phyloP scores from a whole-genome alignment of 2,888 invertebrate genomes.

The Drosophila imparisetae region DNA sequence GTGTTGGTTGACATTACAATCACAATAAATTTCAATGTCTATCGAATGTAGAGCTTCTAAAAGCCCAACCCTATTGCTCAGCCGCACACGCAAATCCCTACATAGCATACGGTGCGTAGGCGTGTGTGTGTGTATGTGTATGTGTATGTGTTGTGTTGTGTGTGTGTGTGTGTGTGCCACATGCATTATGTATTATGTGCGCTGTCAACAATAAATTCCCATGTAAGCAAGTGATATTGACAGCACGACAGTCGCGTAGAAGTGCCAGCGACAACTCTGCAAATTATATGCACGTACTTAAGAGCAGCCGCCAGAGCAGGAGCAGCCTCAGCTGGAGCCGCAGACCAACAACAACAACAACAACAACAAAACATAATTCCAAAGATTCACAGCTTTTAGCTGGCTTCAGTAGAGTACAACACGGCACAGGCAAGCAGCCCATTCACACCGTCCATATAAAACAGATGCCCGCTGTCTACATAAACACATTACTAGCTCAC shows the following conservation, averaged over 20 bases:
- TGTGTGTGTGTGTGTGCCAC: conserved; percentile 26
- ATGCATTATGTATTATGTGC: conserved; percentile 77
- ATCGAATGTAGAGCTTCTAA: conserved; percentile 61
- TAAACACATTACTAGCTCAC: conserved; percentile 39
- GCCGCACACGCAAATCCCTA: conserved; percentile 10
- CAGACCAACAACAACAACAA: background rate
- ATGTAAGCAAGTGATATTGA: conserved; percentile 80
- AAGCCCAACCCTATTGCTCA: conserved; percentile 25
- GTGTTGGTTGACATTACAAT: conserved; percentile 64
- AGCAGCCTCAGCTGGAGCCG: background rate
- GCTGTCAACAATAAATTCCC: conserved; percentile 77
- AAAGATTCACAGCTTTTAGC: conserved; percentile 20
- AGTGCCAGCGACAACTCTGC: conserved; percentile 51
- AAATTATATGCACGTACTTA: conserved; percentile 79
- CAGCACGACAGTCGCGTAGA: conserved; percentile 50
- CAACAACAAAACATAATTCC: conserved; percentile 18
- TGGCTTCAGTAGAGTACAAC: background rate
- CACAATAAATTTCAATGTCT: conserved; percentile 77
- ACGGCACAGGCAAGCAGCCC: conserved; percentile 18
- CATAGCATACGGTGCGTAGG: conserved; percentile 7
- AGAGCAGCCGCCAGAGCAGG: conserved; percentile 51
- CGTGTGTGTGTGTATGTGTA: conserved; percentile 7
- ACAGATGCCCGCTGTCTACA: conserved; percentile 57
- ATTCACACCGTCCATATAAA: conserved; percentile 56
- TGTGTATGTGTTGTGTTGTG: background rate